Base-by-base conservation (phyloP, 2,113 vertebrate genomes). In the Eupsittula cactorum region DNA sequence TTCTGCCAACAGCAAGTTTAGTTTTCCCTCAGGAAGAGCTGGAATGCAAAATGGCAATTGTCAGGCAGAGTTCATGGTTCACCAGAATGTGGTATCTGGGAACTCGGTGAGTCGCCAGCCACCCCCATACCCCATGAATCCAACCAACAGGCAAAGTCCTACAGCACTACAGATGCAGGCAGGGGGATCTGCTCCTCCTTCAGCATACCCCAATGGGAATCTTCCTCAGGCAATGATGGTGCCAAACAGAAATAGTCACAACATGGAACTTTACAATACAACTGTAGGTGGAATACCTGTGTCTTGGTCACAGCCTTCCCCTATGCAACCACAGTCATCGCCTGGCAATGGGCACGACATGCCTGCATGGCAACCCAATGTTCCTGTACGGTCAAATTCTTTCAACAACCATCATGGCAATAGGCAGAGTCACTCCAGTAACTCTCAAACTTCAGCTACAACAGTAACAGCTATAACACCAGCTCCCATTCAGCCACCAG, bases 381-480 rank as follows among this genome's bases (percentile, higher is more conserved):
- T 98, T 78, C 99, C 99, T 0, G 98, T 97, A 19, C 98, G 99
- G 76, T 99, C 99, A 41, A 99, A 99, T 96, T 99, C 99, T 86
- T 99, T 99, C 97, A 99, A 98, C 96, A 99, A 97, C 94, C 98
- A 98, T 35, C 93, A 99, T 6, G 98, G 98, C 78, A 97, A 91
- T 39, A 97, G 99, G 92, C 94, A 97, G 33, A 94, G 95, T 71
- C 98, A 99, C 81, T 89, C 98, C 3, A 86, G 98, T 96, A 98
- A 97, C 97, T 99, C 99, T 35, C 99, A 99, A 92, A 98, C 99
- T 29, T 99, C 99, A 0, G 99, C 99, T 89, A 99, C 99, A 29
- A 99, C 99, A 0, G 99, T 99, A 92, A 99, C 99, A 3, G 99
- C 99, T 64, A 99, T 99, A 93, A 99, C 99, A 0, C 99, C 99